These are phyloP conservation scores for Listronotus oregonensis DNA, from an alignment of 1,140 invertebrate genomes.

Conservation along the genomic window DNA sequence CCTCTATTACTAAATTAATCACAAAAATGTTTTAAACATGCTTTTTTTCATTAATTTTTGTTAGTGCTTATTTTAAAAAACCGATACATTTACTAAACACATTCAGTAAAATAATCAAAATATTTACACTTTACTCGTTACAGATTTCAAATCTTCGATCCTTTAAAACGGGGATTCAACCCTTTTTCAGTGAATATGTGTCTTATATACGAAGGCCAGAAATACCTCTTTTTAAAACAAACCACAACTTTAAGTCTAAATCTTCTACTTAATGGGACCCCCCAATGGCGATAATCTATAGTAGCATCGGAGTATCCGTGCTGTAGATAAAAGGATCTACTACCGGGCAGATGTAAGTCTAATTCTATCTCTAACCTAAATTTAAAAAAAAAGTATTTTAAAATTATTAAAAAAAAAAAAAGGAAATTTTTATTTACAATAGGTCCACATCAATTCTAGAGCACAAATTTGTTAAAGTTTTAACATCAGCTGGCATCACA, in stretches of 20 bases:
- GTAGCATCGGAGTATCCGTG: slow-evolving; percentile 95
- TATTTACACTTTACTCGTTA: slow-evolving; percentile 94
- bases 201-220: slow-evolving; percentile 92
- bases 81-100: too few species aligned
- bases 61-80: too few species aligned
- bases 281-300: slow-evolving; percentile 99
- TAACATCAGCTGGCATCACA: too few species aligned
- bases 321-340: slow-evolving; percentile 98
- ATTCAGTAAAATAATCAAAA: too few species aligned
- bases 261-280: slow-evolving; percentile 90
- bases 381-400: too few species aligned
- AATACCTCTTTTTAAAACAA: slow-evolving; percentile 90
- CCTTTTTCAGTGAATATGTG: slow-evolving; percentile 89
- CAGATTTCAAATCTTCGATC: slow-evolving; percentile 93
- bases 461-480: too few species aligned
- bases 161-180: slow-evolving; percentile 83
- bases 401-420: too few species aligned
- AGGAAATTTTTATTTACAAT: too few species aligned
- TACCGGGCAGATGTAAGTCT: slow-evolving; percentile 84
- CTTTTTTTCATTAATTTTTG: too few species aligned
- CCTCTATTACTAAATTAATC: too few species aligned
- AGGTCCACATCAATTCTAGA: too few species aligned
- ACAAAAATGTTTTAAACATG: too few species aligned
- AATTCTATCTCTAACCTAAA: slow-evolving; percentile 56
- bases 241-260: slow-evolving; percentile 97